phyloP scores from a whole-genome alignment of 1,140 invertebrate genomes.

The Meloidogyne chitwoodi region DNA sequence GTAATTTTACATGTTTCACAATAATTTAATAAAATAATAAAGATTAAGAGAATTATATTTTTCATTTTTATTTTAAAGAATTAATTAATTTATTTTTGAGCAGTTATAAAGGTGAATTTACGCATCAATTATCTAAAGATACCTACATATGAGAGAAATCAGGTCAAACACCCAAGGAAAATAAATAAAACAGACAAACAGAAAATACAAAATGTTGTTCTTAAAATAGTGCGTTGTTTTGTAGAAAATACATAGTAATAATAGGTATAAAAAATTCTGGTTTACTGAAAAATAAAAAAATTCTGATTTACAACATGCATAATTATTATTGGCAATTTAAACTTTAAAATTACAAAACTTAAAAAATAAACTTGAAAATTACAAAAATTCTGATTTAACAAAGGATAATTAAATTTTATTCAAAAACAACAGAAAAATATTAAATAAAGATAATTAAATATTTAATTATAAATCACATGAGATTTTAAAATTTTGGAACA shows the following conservation, averaged over 20 bases:
- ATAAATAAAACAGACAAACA: too few relatives aligned
- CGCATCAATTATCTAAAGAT: too few relatives aligned
- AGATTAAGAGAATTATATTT: constrained; percentile 8
- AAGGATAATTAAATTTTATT: neutral
- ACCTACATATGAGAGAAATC: too few relatives aligned
- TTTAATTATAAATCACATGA: too few relatives aligned
- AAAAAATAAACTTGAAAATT: neutral
- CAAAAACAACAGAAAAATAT: neutral
- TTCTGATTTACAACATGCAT: neutral
- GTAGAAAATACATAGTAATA: too few relatives aligned
- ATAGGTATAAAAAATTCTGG: neutral
- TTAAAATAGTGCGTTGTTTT: too few relatives aligned
- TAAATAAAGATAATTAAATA: neutral
- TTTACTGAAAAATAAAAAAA: neutral
- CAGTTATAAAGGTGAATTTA: too few relatives aligned
- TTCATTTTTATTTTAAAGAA: neutral
- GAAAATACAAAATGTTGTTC: too few relatives aligned
- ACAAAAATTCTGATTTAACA: neutral
- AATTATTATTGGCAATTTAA: too few relatives aligned
- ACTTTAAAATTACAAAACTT: neutral
- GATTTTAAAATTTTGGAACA: too few relatives aligned
- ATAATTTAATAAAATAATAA: constrained; percentile 9
- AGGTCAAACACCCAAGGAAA: too few relatives aligned
- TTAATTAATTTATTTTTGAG: too few relatives aligned
- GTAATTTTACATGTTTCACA: constrained; percentile 24